Base-by-base conservation (phyloP, 2,888 invertebrate genomes). In the Lottia scabra region DNA sequence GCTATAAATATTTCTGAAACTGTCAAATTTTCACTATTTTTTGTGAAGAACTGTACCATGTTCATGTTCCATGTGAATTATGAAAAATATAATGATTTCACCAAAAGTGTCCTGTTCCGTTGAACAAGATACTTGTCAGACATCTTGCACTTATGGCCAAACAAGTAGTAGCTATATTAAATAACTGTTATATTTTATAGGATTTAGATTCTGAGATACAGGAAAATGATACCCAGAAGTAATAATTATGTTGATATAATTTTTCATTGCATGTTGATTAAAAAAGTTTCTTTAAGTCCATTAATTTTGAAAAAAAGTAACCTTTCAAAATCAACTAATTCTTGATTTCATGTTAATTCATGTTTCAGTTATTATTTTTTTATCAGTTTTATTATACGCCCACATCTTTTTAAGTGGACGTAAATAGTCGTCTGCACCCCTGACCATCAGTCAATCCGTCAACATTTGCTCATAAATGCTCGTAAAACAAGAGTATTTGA, bases 181-280 rank as follows among this genome's bases (percentile, higher is more conserved):
- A 56, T 56, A 16, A 56, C 56, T 56, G 56, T 56, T 56, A 56
- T 56, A 56, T 56, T 56, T 56, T 56, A 56, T 56, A 56, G 56
- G 56, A 56, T 56, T 56, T 56, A 56, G 56, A 56, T 15, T 56
- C 56, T 56, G 56, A 56, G 56, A 15, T 56, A 56, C 56, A 56
- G 56, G 16, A 56, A 56, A 56, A 56, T 56, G 56, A 56, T 56
- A 56, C 56, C n/a, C 56, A 19, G 56, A 56, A 56, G 56, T 56
- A 56, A 56, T 56, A 15, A 56, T 56, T 56, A 56, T 56, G 16
- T 56, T 56, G 56, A 56, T 56, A 56, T 56, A 56, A 15, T 56
- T 19, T 56, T 56, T 56, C 16, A 56, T 56, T 56, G 56, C 56
- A 56, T 56, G 19, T 19, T 56, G 16, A 56, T 19, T 56, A 56